These are phyloP conservation scores for Verasper variegatus DNA, from an alignment of 2,113 vertebrate genomes.

Conservation along the genomic window DNA sequence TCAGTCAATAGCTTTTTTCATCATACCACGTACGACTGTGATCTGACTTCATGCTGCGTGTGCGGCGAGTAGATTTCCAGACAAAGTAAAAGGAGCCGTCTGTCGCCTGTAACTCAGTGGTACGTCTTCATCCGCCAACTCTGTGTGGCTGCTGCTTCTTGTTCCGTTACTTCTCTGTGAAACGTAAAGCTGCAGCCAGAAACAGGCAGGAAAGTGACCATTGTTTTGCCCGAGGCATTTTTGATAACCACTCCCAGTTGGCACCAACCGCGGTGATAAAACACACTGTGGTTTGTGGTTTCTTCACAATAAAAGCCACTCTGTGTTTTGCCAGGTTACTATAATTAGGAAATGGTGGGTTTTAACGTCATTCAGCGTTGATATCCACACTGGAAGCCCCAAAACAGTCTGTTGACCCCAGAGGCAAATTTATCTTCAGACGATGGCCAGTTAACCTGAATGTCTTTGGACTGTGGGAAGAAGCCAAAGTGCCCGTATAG, in stretches of 20 bases:
- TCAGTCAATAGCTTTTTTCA: neutral
- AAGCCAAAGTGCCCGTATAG: too few species aligned
- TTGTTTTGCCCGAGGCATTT: conserved; percentile 2
- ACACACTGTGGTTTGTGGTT: conserved; percentile 5
- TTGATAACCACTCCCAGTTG: neutral
- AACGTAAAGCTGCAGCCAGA: neutral
- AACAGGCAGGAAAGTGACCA: too few species aligned
- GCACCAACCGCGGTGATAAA: neutral
- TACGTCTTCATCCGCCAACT: neutral
- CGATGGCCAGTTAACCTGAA: too few species aligned
- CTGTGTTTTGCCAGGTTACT: too few species aligned
- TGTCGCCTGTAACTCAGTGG: neutral
- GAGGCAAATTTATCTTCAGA: too few species aligned
- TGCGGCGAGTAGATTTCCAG: neutral
- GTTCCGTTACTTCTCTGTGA: too few species aligned
- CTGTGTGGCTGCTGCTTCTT: neutral
- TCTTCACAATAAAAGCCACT: too few species aligned
- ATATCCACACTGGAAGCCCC: too few species aligned
- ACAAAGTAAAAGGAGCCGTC: neutral
- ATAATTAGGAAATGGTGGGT: too few species aligned
- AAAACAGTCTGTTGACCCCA: too few species aligned
- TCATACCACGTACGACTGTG: neutral
- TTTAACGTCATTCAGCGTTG: too few species aligned
- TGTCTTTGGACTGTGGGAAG: too few species aligned
- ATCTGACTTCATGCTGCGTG: neutral